These are phyloP conservation scores for Helobdella robusta DNA, from an alignment of 2,888 invertebrate genomes.

Conservation along the genomic window DNA sequence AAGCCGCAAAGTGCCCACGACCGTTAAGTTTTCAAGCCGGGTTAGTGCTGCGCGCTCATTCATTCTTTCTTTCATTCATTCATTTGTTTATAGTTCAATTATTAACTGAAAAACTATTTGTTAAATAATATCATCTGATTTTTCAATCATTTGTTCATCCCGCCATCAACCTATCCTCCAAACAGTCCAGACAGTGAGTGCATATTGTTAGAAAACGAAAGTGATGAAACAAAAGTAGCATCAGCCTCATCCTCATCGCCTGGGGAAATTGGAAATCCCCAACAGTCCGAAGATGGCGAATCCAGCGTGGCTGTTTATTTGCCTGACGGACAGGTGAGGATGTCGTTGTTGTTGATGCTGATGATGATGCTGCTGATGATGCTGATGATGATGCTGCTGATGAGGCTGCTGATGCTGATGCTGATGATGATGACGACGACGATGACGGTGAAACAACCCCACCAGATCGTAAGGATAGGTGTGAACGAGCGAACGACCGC, in stretches of 20 bases:
- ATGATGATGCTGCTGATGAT: conserved; percentile 23
- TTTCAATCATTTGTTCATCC: no score
- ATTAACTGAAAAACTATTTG: no score
- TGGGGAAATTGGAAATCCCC: conserved; percentile 1
- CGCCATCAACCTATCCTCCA: no score
- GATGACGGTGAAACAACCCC: neutral
- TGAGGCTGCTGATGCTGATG: conserved; percentile 17
- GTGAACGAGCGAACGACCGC: conserved; percentile 61
- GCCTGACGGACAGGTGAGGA: conserved; percentile 18
- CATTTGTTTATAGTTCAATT: no score
- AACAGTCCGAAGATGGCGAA: neutral
- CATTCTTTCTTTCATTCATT: no score
- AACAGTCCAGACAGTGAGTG: no score
- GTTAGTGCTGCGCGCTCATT: no score
- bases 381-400: conserved; percentile 22
- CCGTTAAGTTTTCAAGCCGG: conserved; percentile 10
- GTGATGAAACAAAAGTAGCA: no score
- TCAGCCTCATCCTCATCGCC: no score
- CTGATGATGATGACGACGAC: conserved; percentile 13
- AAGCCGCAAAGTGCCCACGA: conserved; percentile 9
- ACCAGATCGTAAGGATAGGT: conserved; percentile 27
- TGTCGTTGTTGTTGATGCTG: conserved; percentile 33
- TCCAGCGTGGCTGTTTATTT: conserved; percentile 1
- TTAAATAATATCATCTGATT: no score
- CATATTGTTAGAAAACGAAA: no score